These are phyloP conservation scores for Ridgeia piscesae DNA, from an alignment of 1,140 invertebrate species.

Conservation along the genomic window DNA sequence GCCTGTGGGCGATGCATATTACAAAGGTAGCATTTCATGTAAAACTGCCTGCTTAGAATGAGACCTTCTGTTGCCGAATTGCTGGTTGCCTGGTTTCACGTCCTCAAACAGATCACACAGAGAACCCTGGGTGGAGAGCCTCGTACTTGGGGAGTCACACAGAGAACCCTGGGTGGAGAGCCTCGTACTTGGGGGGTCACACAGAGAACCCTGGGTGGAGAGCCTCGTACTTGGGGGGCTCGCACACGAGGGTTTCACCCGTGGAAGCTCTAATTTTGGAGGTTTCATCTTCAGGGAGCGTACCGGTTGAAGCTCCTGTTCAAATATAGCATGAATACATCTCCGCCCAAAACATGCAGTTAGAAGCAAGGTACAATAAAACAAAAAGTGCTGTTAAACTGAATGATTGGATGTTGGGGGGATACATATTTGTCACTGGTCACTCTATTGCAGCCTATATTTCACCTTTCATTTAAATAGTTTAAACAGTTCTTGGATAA, in stretches of 20 bases:
- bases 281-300: not conserved
- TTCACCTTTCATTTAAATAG: not conserved
- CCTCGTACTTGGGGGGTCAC: too few species aligned
- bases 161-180: too few species aligned
- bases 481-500: not conserved
- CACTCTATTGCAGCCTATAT: not conserved
- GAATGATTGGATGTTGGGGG: not conserved
- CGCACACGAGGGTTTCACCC: not conserved
- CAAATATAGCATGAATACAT: not conserved
- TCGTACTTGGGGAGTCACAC: too few species aligned
- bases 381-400: not conserved
- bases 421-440: not conserved
- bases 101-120: not conserved
- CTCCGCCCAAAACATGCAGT: not conserved
- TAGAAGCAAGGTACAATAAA: not conserved
- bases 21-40: too few species aligned
- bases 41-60: too few species aligned
- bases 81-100: not conserved
- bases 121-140: not conserved
- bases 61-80: not conserved
- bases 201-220: too few species aligned
- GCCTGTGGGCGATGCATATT: too few species aligned
- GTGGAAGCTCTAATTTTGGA: not conserved
- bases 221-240: not conserved
- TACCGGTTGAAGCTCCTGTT: not conserved